These are phyloP conservation scores for Nylanderia fulva DNA, from an alignment of 1,140 invertebrate species.

Conservation along the genomic window DNA sequence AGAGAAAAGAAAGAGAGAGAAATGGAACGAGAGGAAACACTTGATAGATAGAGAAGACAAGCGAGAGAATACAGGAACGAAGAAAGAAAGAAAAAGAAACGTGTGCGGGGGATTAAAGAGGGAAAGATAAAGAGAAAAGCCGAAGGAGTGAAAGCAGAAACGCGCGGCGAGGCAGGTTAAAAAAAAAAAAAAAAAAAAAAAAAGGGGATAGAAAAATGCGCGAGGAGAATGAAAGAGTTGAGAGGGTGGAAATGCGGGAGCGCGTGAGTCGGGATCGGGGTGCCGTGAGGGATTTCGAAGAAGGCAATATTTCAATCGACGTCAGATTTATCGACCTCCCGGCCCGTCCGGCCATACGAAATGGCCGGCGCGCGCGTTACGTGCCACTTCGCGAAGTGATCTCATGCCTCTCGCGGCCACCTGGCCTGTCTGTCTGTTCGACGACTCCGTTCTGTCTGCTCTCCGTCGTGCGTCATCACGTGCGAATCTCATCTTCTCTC, in stretches of 20 bases:
- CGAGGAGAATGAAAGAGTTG: background rate
- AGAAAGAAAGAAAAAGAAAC: background rate
- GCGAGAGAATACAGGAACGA: slow-evolving; percentile 15
- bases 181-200: background rate
- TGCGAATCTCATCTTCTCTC: slow-evolving; percentile 39
- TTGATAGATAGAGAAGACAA: slow-evolving; percentile 52
- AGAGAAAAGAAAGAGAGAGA: slow-evolving; percentile 7
- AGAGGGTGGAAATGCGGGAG: slow-evolving; percentile 9
- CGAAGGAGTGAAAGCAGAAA: background rate
- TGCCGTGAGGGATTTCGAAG: slow-evolving; percentile 73
- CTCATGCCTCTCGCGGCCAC: slow-evolving; percentile 44
- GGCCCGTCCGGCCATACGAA: slow-evolving; percentile 64
- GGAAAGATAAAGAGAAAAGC: background rate
- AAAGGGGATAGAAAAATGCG: slow-evolving; percentile 27
- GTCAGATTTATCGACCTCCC: slow-evolving; percentile 74
- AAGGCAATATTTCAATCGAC: slow-evolving; percentile 76
- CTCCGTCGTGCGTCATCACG: slow-evolving; percentile 35
- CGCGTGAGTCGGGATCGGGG: slow-evolving; percentile 63
- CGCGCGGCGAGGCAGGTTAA: too few species aligned
- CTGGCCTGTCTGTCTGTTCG: slow-evolving; percentile 39
- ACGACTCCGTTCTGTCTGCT: slow-evolving; percentile 38
- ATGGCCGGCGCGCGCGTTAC: slow-evolving; percentile 71
- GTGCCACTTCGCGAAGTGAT: slow-evolving; percentile 69
- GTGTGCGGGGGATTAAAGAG: slow-evolving; percentile 19
- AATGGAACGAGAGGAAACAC: background rate